These are phyloP conservation scores for Lasius fuliginosus DNA, from an alignment of 2,888 invertebrate species.

Conservation along the genomic window DNA sequence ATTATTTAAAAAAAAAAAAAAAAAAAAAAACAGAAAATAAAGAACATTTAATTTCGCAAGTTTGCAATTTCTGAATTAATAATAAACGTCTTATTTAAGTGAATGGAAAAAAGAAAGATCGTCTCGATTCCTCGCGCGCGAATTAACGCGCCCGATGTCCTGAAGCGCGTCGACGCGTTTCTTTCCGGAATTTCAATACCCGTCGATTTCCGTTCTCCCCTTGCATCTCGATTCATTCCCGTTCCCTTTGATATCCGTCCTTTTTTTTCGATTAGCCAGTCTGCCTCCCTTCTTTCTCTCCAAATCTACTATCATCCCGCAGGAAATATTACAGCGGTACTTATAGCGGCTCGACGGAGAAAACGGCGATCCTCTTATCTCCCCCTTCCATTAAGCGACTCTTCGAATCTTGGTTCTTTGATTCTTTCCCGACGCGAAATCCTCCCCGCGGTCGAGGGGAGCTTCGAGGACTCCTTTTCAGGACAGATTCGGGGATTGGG, in stretches of 20 bases:
- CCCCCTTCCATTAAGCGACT: constrained; percentile 58
- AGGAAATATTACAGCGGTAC: constrained; percentile 68
- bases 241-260: not conserved
- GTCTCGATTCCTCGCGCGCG: not conserved
- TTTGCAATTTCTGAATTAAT: not conserved
- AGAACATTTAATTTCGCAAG: not conserved
- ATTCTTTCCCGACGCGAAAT: constrained; percentile 21
- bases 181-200: constrained; percentile 76
- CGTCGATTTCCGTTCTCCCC: constrained; percentile 67
- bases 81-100: not conserved
- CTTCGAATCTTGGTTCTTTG: constrained; percentile 58
- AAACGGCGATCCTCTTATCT: constrained; percentile 68
- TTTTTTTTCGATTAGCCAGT: constrained; percentile 61
- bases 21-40: not conserved
- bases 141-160: constrained; percentile 33
- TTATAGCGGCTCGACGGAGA: constrained; percentile 61
- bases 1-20: not conserved
- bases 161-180: constrained; percentile 30
- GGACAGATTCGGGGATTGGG: constrained; percentile 36
- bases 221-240: constrained; percentile 34
- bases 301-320: constrained; percentile 42
- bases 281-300: constrained; percentile 5
- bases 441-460: not conserved
- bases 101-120: not conserved
- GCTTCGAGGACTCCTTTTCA: constrained; percentile 31